phyloP scores from a whole-genome alignment of 2,797 vertebrate species.

The Nothura maculosa region DNA sequence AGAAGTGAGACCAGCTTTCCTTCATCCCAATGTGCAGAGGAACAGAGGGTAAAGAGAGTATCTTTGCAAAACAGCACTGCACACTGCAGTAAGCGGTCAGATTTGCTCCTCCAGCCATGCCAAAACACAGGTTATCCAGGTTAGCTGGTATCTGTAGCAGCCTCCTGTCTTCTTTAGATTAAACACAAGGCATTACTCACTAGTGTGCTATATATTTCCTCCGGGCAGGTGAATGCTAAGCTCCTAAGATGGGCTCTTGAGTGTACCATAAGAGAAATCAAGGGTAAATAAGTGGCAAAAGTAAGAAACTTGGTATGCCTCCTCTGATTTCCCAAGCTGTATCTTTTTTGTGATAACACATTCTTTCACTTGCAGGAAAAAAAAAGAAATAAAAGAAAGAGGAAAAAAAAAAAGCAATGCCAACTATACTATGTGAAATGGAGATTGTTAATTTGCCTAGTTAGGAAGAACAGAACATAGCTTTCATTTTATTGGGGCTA shows the following conservation, averaged over 20 bases:
- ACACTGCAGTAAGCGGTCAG: neutral
- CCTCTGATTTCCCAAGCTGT: neutral
- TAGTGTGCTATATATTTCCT: accelerated
- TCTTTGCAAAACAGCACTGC: neutral
- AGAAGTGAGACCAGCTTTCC: neutral
- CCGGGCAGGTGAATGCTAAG: neutral
- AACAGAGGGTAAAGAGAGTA: accelerated
- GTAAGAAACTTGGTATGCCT: neutral
- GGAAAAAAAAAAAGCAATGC: neutral
- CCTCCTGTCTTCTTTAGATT: neutral
- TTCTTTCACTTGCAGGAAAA: neutral
- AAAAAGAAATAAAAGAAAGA: accelerated
- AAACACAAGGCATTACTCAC: neutral
- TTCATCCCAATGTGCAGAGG: accelerated
- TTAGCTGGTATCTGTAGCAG: neutral
- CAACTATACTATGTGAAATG: neutral
- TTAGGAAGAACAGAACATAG: neutral
- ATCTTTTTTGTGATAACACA: neutral
- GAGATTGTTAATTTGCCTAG: neutral
- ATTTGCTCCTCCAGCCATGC: neutral
- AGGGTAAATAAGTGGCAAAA: neutral
- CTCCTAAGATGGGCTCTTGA: neutral
- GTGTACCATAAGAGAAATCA: neutral
- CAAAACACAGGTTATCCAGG: neutral
- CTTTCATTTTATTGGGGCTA: neutral